A percentile compares a stretch with the other conserved stretches of the same genome.
Evolutionary conservation across 2,797 vertebrate species (phyloP).

Genomic region (Lophotriccus pileatus): DNA sequence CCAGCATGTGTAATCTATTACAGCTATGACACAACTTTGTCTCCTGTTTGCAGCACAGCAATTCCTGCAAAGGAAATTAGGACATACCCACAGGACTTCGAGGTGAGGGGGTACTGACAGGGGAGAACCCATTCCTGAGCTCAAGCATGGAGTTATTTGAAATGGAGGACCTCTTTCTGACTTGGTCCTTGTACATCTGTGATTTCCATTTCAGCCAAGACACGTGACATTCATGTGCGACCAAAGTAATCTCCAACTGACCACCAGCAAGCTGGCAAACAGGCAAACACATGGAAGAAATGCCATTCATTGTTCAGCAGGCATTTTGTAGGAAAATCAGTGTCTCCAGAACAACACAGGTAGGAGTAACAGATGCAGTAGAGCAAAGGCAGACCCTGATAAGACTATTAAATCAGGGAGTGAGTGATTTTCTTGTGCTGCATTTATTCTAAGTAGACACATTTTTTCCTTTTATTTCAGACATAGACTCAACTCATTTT

Average conservation of each 20-base stretch:
- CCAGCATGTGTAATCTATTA: background rate
- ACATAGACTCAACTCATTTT: background rate
- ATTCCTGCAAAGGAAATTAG: background rate
- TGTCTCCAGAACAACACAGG: background rate
- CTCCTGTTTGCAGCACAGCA: background rate
- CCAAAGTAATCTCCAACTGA: background rate
- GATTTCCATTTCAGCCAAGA: background rate
- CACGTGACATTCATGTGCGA: rapidly evolving
- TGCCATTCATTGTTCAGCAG: rapidly evolving
- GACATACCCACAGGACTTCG: background rate
- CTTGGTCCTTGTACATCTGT: background rate
- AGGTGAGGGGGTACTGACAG: rapidly evolving
- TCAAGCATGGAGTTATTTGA: too few species aligned
- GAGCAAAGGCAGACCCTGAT: background rate
- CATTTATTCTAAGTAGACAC: background rate
- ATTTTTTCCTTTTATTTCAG: background rate
- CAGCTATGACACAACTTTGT: background rate
- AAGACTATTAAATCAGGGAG: background rate
- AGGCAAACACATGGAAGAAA: background rate
- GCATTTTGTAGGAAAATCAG: background rate
- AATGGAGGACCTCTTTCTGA: background rate
- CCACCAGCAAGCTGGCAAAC: background rate
- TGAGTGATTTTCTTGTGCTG: background rate
- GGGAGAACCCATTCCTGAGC: background rate
- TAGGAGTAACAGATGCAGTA: background rate